These are phyloP conservation scores for Myoxocephalus aenaeus DNA, from an alignment of 2,797 vertebrate species.

Conservation along the genomic window DNA sequence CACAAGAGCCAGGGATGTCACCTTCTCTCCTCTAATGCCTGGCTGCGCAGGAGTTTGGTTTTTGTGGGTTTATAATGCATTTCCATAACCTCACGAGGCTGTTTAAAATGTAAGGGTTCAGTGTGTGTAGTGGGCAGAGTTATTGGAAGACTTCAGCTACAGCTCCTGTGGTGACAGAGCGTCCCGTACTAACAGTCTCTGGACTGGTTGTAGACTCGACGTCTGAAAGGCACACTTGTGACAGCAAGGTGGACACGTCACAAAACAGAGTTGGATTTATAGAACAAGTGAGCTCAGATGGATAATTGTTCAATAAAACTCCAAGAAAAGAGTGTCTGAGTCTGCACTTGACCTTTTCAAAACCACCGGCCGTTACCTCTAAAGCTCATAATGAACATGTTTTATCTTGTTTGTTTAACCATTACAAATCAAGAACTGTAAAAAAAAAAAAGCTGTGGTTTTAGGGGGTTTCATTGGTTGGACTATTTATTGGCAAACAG, in stretches of 20 bases:
- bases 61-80: slow-evolving; percentile 54
- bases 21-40: slow-evolving; percentile 64
- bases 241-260: slow-evolving; percentile 24
- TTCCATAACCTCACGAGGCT: slow-evolving; percentile 45
- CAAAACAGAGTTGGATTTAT: neutral
- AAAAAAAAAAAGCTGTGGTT: neutral
- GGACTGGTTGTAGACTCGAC: slow-evolving; percentile 5
- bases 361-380: neutral
- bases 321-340: neutral
- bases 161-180: slow-evolving; percentile 37
- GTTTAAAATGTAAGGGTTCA: slow-evolving; percentile 62
- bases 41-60: slow-evolving; percentile 50
- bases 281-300: slow-evolving; percentile 5
- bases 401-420: neutral
- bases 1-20: slow-evolving; percentile 78
- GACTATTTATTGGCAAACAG: neutral
- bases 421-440: neutral
- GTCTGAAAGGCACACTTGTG: slow-evolving; percentile 43
- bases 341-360: neutral
- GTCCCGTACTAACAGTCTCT: slow-evolving; percentile 46
- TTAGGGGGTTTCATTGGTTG: neutral
- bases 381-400: neutral
- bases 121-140: slow-evolving; percentile 56
- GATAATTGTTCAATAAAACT: neutral
- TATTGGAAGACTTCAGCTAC: slow-evolving; percentile 60